Evolutionary conservation across 2,888 invertebrate species (phyloP).

Genomic region (Thyatira batis): DNA sequence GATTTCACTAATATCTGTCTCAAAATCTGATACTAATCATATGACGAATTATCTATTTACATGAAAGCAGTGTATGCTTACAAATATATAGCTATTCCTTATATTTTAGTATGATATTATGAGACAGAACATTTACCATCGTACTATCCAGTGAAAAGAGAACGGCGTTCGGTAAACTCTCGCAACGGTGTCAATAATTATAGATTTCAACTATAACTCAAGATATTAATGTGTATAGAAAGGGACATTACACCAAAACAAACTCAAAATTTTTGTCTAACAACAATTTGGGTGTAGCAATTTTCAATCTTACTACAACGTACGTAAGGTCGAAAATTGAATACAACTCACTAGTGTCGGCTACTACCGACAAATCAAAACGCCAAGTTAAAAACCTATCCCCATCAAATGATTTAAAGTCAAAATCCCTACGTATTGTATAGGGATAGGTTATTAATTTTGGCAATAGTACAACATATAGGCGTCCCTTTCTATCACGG

Average conservation of each 20-base stretch:
- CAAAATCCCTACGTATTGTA: no score
- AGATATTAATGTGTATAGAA: neutral
- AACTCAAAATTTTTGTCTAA: neutral
- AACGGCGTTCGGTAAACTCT: slow-evolving; percentile 31
- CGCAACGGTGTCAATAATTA: neutral
- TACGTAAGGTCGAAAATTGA: neutral
- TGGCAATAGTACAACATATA: no score
- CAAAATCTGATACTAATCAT: neutral
- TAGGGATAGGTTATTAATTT: no score
- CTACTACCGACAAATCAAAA: neutral
- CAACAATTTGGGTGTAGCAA: neutral
- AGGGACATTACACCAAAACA: neutral
- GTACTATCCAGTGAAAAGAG: slow-evolving; percentile 39
- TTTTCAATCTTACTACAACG: neutral
- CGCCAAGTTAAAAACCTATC: no score
- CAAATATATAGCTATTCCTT: neutral
- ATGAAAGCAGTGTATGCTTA: neutral
- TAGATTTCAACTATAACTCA: neutral
- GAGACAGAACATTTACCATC: slow-evolving; percentile 17
- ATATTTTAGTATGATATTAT: slow-evolving; percentile 9
- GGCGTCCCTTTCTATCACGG: neutral
- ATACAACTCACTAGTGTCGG: neutral
- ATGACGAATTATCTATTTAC: neutral
- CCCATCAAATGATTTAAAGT: no score
- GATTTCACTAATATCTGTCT: neutral